Percentiles rank a stretch among this genome's conserved stretches.
Evolutionary conservation across 2,888 invertebrate species (phyloP).

Genomic region (Anagyrus pseudococci): DNA sequence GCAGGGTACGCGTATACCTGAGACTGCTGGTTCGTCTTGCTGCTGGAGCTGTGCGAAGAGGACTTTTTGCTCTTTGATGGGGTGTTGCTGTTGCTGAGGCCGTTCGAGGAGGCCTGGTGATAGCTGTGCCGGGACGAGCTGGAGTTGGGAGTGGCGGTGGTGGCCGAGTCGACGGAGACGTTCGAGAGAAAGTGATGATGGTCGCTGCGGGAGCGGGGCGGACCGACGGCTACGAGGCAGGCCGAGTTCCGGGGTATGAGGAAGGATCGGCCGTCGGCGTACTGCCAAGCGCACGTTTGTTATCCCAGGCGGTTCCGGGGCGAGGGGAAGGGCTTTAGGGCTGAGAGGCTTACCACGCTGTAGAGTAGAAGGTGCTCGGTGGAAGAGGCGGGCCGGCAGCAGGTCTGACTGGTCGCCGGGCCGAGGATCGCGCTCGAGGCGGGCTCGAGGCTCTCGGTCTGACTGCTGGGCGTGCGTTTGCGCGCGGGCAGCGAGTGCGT

Average conservation of each 20-base stretch:
- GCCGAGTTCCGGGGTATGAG: constrained; percentile 69
- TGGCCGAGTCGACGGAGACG: constrained; percentile 63
- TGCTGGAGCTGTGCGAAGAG: constrained; percentile 23
- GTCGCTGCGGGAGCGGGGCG: constrained; percentile 63
- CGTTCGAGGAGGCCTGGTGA: constrained; percentile 60
- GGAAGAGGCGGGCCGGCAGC: constrained; percentile 80
- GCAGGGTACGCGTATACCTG: constrained; percentile 18
- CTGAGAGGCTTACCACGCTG: constrained; percentile 54
- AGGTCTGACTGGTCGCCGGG: constrained; percentile 59
- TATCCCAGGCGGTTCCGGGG: not conserved
- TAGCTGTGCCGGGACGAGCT: constrained; percentile 55
- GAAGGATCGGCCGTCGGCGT: constrained; percentile 57
- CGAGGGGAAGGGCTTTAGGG: too few relatives aligned
- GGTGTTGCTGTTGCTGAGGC: constrained; percentile 44
- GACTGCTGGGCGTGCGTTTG: constrained; percentile 74
- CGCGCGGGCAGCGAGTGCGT: constrained; percentile 87
- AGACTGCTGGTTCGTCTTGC: constrained; percentile 46
- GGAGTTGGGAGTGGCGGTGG: constrained; percentile 58
- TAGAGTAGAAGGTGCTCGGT: constrained; percentile 72
- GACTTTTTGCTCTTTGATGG: constrained; percentile 49
- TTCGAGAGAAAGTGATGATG: constrained; percentile 73
- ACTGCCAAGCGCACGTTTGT: constrained; percentile 42
- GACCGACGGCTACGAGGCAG: constrained; percentile 76
- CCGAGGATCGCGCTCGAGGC: constrained; percentile 22
- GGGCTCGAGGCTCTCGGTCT: not conserved